These are phyloP conservation scores for Drosophila funebris DNA, from an alignment of 1,140 invertebrate species.

Conservation along the genomic window DNA sequence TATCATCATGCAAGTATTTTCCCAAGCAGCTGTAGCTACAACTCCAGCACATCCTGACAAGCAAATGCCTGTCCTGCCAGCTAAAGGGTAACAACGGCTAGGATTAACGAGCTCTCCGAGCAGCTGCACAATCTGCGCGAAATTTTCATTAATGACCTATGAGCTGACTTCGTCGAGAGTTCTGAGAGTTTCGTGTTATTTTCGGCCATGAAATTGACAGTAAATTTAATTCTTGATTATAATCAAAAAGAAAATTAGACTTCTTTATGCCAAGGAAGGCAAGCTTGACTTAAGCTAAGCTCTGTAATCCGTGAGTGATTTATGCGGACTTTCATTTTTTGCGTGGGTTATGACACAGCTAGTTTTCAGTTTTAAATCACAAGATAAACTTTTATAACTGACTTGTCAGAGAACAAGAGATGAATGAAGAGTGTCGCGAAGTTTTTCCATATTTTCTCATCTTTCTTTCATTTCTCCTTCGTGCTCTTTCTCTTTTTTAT, in stretches of 20 bases:
- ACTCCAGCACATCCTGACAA: not conserved
- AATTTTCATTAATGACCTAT: slow-evolving; percentile 50
- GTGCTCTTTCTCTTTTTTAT: slow-evolving; percentile 6
- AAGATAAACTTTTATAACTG: slow-evolving; percentile 59
- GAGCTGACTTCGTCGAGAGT: not conserved
- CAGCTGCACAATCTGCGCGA: slow-evolving; percentile 15
- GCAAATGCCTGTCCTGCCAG: slow-evolving; percentile 13
- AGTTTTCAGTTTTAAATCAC: slow-evolving; percentile 36
- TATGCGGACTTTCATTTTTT: not conserved
- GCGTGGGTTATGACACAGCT: slow-evolving; percentile 26
- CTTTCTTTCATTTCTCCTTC: slow-evolving; percentile 33
- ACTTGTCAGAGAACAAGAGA: slow-evolving; percentile 22
- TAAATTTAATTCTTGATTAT: slow-evolving; percentile 21
- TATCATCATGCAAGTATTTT: slow-evolving; percentile 65
- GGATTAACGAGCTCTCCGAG: slow-evolving; percentile 23
- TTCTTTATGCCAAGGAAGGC: not conserved
- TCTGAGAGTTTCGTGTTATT: not conserved
- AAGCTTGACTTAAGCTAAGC: slow-evolving; percentile 20
- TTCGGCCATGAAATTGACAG: slow-evolving; percentile 1
- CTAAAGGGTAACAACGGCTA: slow-evolving; percentile 26
- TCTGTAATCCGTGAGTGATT: slow-evolving; percentile 32
- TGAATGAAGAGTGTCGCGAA: slow-evolving; percentile 38
- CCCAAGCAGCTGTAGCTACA: slow-evolving; percentile 64
- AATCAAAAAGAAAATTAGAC: slow-evolving; percentile 8
- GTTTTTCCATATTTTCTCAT: slow-evolving; percentile 31